A percentile compares a stretch with the other conserved stretches of the same genome.
Conservation (phyloP, 2,888 invertebrate species). For the Archaeoteleia sp. region DNA sequence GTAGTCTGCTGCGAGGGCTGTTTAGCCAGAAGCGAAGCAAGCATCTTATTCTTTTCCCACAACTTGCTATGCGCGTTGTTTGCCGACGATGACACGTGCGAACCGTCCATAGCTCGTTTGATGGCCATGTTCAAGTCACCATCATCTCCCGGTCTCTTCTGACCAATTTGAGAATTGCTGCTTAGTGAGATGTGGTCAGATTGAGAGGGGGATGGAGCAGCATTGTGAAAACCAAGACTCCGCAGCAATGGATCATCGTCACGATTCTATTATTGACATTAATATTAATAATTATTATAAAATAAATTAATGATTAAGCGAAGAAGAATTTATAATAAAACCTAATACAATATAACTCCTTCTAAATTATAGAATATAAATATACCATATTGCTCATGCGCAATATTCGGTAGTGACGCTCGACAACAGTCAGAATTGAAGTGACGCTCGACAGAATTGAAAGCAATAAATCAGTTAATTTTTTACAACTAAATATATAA, state of each 20-base stretch:
- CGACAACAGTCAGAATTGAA: too few relatives aligned
- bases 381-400: too few relatives aligned
- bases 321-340: too few relatives aligned
- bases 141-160: slow-evolving; percentile 81
- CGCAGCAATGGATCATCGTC: slow-evolving; percentile 77
- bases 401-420: too few relatives aligned
- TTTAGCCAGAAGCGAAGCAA: slow-evolving; percentile 87
- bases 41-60: slow-evolving; percentile 89
- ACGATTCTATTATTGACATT: slow-evolving; percentile 73
- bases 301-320: too few relatives aligned
- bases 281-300: too few relatives aligned
- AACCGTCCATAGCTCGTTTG: slow-evolving; percentile 75
- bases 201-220: slow-evolving; percentile 77
- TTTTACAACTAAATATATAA: too few relatives aligned
- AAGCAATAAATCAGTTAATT: too few relatives aligned
- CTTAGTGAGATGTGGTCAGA: slow-evolving; percentile 62
- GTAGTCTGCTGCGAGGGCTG: slow-evolving; percentile 82
- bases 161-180: slow-evolving; percentile 70
- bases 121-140: slow-evolving; percentile 77
- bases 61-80: slow-evolving; percentile 79
- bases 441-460: too few relatives aligned
- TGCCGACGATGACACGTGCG: slow-evolving; percentile 63
- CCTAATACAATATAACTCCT: too few relatives aligned
- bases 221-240: slow-evolving; percentile 77
- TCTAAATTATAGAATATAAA: too few relatives aligned